Evolutionary conservation across 2,113 vertebrate genomes (phyloP), one percentile per base, ranked within the genome.

Genomic region (Syngnathus scovelli): DNA sequence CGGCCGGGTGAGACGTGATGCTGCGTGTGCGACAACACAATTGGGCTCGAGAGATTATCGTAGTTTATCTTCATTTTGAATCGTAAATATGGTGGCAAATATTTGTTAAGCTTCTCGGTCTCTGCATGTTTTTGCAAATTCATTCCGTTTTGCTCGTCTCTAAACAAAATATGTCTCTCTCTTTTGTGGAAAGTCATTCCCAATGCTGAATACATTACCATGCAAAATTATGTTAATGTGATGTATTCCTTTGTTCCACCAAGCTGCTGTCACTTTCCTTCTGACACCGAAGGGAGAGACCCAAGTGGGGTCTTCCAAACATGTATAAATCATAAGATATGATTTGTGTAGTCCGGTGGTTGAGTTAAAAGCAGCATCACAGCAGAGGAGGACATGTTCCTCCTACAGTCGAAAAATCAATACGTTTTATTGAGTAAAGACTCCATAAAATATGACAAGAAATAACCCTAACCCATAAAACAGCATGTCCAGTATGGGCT

Each of bases 191-290:
- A 81, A 81, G 76, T 79, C 79, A 71, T 83, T 64, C 74, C 80
- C 67, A 61, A 72, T 82, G 75, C 73, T 67, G 81, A 86, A 83
- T 86, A 81, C 70, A 91, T 91, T 88, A 87, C 70, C 83, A 89
- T 92, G 67, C 78, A 74, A 89, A 86, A 83, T 79, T 84, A 87
- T 89, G 84, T 79, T 61, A 82, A 87, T 89, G 76, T 70, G 52
- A 72, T 76, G 79, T 79, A 84, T 83, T 83, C 79, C 78, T 82
- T 79, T 68, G 73, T 84, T 87, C 74, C 80, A 64, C 65, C 67
- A 69, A 86, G 78, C 80, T 71, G 68, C 78, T 83, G 83, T 80
- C 81, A 71, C 79, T 77, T 70, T 59, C 63, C 68, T 73, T 52
- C 54, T 78, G 67, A 77, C 70, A 55, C 74, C 71, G 60, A 76